Evolutionary conservation across 2,797 vertebrate genomes (phyloP), one percentile per base, ranked within the genome.

Genomic region (Sebastolobus alascanus): DNA sequence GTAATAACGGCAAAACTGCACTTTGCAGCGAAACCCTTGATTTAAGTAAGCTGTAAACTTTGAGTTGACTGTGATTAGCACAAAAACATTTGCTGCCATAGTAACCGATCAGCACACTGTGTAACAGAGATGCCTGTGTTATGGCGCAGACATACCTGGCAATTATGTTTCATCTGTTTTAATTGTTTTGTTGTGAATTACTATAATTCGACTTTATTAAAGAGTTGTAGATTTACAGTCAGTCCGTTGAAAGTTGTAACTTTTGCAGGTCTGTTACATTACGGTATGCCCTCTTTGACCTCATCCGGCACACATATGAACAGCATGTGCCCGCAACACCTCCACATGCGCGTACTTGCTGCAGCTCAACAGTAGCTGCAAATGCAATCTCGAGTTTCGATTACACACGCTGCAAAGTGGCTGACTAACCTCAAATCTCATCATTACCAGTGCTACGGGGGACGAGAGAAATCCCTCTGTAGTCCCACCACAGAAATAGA

Each of bases 71-170:
- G 90, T 92, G 87, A 94, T 94, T 93, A 94, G 83, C 93, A 89
- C 83, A 87, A 93, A 93, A 93, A 93, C 91, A 93, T 84, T 89
- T 90, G 94, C 84, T 94, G 86, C 94, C 61, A 94, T 94, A 75
- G 94, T 68, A 87, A 94, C 94, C 59, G 25, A 91, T 92, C 77
- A 72, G 82, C 80, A 90, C 84, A 83, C 54, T 68, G 63, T 67
- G 33, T 37, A 84, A 83, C 79, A 85, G 84, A 80, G 79, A 92
- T 90, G 75, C 79, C 78, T 76, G 75, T 68, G 76, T 79, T 90
- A 46, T 67, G 67, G 68, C 37, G 75, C 65, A 79, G 68, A 83
- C 87, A 82, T 87, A 92, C 87, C 87, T 90, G 89, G 82, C 77
- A 94, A 91, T 94, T 94, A 93, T 85, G 68, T 89, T 87, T 86